These are phyloP conservation scores for Drosophila ambigua DNA, from an alignment of 1,140 invertebrate species.

Conservation along the genomic window DNA sequence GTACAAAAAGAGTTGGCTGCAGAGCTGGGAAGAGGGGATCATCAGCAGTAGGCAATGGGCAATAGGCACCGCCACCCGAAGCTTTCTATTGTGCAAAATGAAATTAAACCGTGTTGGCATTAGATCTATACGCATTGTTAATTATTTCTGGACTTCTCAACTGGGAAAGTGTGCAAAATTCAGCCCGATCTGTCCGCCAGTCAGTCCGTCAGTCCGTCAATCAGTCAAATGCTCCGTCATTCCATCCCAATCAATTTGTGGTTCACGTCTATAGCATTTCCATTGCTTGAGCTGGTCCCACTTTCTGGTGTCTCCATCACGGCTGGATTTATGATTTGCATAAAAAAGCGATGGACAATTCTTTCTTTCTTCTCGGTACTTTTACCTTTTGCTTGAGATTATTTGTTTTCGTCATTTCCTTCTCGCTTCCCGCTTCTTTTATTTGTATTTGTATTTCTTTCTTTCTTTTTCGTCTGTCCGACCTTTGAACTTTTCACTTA, in stretches of 20 bases:
- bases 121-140: constrained; percentile 62
- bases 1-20: constrained; percentile 30
- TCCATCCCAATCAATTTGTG: constrained; percentile 70
- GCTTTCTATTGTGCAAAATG: constrained; percentile 71
- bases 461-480: constrained; percentile 34
- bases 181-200: constrained; percentile 29
- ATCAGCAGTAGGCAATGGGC: constrained; percentile 3
- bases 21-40: constrained; percentile 1
- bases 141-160: constrained; percentile 60
- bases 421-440: constrained; percentile 10
- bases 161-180: constrained; percentile 74
- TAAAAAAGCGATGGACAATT: constrained; percentile 78
- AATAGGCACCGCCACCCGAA: constrained; percentile 46
- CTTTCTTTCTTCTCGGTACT: constrained; percentile 60
- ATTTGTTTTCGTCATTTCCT: constrained; percentile 65
- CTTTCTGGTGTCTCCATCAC: constrained; percentile 51
- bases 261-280: constrained; percentile 52
- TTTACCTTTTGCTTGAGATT: constrained; percentile 76
- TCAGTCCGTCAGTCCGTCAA: constrained; percentile 45
- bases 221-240: constrained; percentile 74
- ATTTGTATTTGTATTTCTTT: constrained; percentile 5
- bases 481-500: constrained; percentile 52
- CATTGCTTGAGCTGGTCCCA: constrained; percentile 29
- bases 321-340: constrained; percentile 77
- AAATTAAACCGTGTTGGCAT: constrained; percentile 80